Evolutionary conservation across 2,888 invertebrate genomes (phyloP), one percentile per base, ranked within the genome.

Genomic region (Brachypalpus laphriformis): DNA sequence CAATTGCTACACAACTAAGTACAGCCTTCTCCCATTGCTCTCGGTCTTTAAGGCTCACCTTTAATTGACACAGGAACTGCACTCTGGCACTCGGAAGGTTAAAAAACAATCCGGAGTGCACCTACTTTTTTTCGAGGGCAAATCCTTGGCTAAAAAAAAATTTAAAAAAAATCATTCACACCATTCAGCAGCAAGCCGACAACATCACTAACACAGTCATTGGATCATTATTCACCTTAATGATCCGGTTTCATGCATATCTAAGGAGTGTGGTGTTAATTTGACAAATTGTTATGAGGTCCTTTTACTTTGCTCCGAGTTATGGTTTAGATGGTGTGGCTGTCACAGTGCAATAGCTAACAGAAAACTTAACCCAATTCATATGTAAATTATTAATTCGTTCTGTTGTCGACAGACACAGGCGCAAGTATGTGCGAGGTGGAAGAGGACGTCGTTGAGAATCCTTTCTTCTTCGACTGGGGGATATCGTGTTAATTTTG

Each of bases 181-280:
- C 51, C 25, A 51, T 31, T 59, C 28, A 42, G 34, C 28, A 25
- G 45, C 18, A 25, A 31, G 34, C 14, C n/a, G n/a, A n/a, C 31
- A 56, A 40, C 20, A 42, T 57, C 16, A 40, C 45, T 14, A 56
- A 34, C 65, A 34, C 51, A 59, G 18, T 22, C 22, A 66, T 74
- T 66, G 75, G 57, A 70, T 75, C 70, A 56, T 81, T 82, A 70
- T 70, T 82, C 81, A 71, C 59, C 25, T 51, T 77, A 77, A 82
- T 66, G 71, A 77, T 71, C 65, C 28, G 49, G 76, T 72, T 82
- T 77, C 82, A 37, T 66, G 77, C 45, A 37, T 5, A 25, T 45
- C 47, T 9, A 71, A 45, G 47, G 59, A 82, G 61, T 49, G 82
- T 59, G 66, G 72, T 82, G 82, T 72, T 77, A 82, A 77, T 76